Base-by-base conservation (phyloP, 2,888 invertebrate genomes). In the Mythimna loreyi region DNA sequence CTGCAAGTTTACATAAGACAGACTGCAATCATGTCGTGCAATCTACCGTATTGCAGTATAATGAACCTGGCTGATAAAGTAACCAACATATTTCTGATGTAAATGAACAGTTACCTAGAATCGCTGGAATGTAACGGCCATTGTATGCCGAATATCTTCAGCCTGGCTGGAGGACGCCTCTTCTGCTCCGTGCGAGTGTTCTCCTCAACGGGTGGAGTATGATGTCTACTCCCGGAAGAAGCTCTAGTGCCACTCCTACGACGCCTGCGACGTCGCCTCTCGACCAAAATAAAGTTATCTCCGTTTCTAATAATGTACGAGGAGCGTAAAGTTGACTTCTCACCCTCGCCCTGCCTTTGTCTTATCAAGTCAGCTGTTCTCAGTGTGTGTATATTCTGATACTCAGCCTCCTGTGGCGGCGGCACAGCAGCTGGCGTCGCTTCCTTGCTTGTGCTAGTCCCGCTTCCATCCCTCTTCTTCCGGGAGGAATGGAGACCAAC, bases 401-500 rank as follows among this genome's bases (percentile, higher is more conserved):
- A 96, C 82, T 96, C 96, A n/a, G 92, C 95, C 78, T 96, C 96
- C 53, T 89, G 93, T 30, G 93, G 94, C 57, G 89, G 93, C 33
- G 93, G 94, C 61, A 92, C 90, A 40, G 77, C 69, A 47, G 91
- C 82, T 81, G 92, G 82, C 81, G 93, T 92, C 90, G 92, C 93
- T 91, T 96, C 95, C 80, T 85, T 90, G 85, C 95, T 95, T 76
- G 95, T 92, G 84, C 96, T 95, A 83, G 95, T 93, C 79, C 95
- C 96, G 86, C 95, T 96, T 93, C 96, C 96, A 92, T 96, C 96
- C 94, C 96, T 94, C 93, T 96, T 96, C 92, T 96, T 96, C 67
- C 96, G 96, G 92, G 96, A 96, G 94, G 96, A 96, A 94, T 96
- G 96, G 92, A 96, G 96, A 90, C 96, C 96, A 83, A 96, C 96